Evolutionary conservation across 2,888 invertebrate genomes (phyloP).

Genomic region (Gasteruption jaculator): DNA sequence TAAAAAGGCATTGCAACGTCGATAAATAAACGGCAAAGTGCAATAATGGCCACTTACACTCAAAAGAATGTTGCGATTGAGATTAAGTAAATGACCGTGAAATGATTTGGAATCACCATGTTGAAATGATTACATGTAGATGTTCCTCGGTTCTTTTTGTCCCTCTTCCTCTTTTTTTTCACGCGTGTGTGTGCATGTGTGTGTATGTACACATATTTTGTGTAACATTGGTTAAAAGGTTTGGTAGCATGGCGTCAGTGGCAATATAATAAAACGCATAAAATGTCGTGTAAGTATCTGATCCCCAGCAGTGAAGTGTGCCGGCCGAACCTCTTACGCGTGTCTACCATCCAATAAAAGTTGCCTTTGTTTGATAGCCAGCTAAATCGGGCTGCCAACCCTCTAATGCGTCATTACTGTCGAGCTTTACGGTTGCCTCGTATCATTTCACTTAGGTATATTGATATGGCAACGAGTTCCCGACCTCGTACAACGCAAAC

Average conservation of each 20-base stretch:
- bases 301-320: too few species aligned
- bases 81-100: too few species aligned
- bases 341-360: slow-evolving; percentile 51
- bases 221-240: background rate
- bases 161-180: background rate
- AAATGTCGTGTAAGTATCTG: slow-evolving; percentile 30
- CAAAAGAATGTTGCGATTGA: too few species aligned
- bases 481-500: slow-evolving; percentile 48
- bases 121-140: slow-evolving; percentile 52
- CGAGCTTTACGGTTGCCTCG: slow-evolving; percentile 50
- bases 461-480: slow-evolving; percentile 53
- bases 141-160: slow-evolving; percentile 32
- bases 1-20: too few species aligned
- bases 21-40: too few species aligned
- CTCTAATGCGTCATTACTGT: slow-evolving; percentile 54
- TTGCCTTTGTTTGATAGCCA: slow-evolving; percentile 51
- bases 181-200: too few species aligned
- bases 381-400: slow-evolving; percentile 50
- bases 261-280: slow-evolving; percentile 30
- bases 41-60: too few species aligned
- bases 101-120: slow-evolving; percentile 54
- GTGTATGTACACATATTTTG: too few species aligned
- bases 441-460: slow-evolving; percentile 54
- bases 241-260: background rate
- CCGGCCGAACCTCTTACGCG: too few species aligned